A percentile compares a stretch with the other conserved stretches of the same genome.
These are phyloP conservation scores for Muscicapa comitata DNA, from an alignment of 2,797 vertebrate genomes.

Conservation along the genomic window DNA sequence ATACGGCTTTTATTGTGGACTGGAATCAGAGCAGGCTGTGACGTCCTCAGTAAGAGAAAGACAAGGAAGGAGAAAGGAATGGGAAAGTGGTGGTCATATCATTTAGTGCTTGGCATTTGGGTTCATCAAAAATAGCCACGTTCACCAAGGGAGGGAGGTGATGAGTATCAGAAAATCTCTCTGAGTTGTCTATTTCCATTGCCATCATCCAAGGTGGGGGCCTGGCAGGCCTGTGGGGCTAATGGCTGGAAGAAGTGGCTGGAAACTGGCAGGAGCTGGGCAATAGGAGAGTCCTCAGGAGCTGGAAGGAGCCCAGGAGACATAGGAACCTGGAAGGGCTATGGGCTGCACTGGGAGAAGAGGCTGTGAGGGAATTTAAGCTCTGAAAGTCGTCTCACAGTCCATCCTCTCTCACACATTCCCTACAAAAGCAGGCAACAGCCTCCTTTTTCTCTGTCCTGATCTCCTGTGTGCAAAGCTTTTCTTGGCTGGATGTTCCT, in stretches of 20 bases:
- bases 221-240: fast-evolving
- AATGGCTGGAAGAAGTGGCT: background rate
- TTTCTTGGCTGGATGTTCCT: background rate
- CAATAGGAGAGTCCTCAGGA: background rate
- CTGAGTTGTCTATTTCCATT: background rate
- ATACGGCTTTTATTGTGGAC: fast-evolving
- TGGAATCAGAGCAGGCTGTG: background rate
- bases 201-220: background rate
- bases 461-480: background rate
- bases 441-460: background rate
- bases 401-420: background rate
- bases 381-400: background rate
- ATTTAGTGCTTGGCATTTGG: background rate
- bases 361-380: background rate
- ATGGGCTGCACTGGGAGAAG: fast-evolving
- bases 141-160: background rate
- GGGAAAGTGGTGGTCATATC: background rate
- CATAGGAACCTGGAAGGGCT: background rate
- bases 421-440: background rate
- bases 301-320: background rate
- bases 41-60: background rate
- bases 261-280: background rate
- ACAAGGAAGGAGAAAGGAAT: background rate
- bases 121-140: background rate
- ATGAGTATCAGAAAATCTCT: background rate